These are phyloP conservation scores for Prochilodus magdalenae DNA, from an alignment of 2,113 vertebrate species.

Conservation along the genomic window DNA sequence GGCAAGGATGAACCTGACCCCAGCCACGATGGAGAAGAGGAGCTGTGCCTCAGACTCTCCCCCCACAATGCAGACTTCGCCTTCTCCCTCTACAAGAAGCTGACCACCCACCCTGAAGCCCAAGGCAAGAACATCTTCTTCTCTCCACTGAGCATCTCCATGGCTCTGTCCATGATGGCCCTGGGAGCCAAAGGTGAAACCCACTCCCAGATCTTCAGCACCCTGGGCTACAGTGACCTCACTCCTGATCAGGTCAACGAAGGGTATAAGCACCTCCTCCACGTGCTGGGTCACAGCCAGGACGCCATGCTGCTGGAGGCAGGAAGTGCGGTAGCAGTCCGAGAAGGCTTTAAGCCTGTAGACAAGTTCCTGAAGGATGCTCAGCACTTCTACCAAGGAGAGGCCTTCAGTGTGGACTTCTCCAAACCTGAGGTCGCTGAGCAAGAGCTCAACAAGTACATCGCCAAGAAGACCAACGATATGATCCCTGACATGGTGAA, in stretches of 20 bases:
- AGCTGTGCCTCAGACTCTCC: slow-evolving; percentile 55
- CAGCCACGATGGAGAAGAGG: not conserved
- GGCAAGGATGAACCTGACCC: slow-evolving; percentile 40
- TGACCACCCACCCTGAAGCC: slow-evolving; percentile 58
- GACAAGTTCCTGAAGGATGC: slow-evolving; percentile 59
- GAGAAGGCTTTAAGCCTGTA: slow-evolving; percentile 51
- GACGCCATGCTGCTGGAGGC: slow-evolving; percentile 67
- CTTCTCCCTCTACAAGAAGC: slow-evolving; percentile 78
- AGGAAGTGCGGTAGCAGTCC: slow-evolving; percentile 65
- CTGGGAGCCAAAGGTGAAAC: slow-evolving; percentile 62
- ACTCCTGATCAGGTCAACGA: slow-evolving; percentile 57
- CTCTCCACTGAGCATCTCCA: slow-evolving; percentile 73
- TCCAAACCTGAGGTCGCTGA: slow-evolving; percentile 63
- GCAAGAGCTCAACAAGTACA: slow-evolving; percentile 71
- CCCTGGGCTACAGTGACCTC: slow-evolving; percentile 68
- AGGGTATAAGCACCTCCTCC: slow-evolving; percentile 68
- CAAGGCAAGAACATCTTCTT: slow-evolving; percentile 75
- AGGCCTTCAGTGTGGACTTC: slow-evolving; percentile 76
- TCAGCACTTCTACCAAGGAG: slow-evolving; percentile 60
- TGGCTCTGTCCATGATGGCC: slow-evolving; percentile 68
- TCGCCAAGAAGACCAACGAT: slow-evolving; percentile 68
- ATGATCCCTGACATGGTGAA: slow-evolving; percentile 77
- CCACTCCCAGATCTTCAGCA: slow-evolving; percentile 70
- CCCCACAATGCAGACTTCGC: slow-evolving; percentile 75
- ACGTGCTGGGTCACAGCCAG: slow-evolving; percentile 63